phyloP scores from a whole-genome alignment of 1,140 invertebrate species.

The Ylistrum balloti region DNA sequence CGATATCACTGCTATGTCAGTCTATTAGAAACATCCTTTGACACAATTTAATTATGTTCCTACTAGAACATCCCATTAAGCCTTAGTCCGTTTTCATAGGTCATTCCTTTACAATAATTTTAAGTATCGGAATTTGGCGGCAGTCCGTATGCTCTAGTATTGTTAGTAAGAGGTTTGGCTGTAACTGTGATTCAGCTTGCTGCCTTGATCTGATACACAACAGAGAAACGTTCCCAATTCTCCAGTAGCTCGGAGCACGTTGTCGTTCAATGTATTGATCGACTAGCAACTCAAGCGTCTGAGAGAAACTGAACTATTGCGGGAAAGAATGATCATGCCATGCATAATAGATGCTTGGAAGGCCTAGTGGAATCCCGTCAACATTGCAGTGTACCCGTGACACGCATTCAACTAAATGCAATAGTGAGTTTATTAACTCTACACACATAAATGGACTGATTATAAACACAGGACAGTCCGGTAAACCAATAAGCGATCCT shows the following conservation, averaged over 20 bases:
- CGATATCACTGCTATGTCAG: too few species aligned
- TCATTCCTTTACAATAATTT: too few species aligned
- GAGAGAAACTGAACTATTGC: conserved; percentile 31
- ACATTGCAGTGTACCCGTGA: conserved; percentile 5
- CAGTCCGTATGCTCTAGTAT: too few species aligned
- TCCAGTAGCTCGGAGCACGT: background rate
- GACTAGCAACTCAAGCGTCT: conserved; percentile 12
- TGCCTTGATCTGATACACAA: background rate
- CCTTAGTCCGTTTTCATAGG: too few species aligned
- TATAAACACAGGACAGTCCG: background rate
- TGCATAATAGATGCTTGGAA: conserved; percentile 33
- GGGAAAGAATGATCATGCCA: conserved; percentile 13
- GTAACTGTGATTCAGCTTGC: background rate
- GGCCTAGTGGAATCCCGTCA: background rate
- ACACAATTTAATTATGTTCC: too few species aligned
- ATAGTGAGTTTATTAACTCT: background rate
- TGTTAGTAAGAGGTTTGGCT: background rate
- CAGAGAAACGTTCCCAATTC: background rate
- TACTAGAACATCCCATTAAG: too few species aligned
- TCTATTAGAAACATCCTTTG: too few species aligned
- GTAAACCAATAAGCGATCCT: background rate
- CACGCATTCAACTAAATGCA: background rate
- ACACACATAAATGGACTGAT: background rate
- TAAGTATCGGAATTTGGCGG: too few species aligned
- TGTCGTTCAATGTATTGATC: conserved; percentile 7